Evolutionary conservation across 2,797 vertebrate species (phyloP), one percentile per base, ranked within the genome.

Genomic region (Sebastes iracundus): DNA sequence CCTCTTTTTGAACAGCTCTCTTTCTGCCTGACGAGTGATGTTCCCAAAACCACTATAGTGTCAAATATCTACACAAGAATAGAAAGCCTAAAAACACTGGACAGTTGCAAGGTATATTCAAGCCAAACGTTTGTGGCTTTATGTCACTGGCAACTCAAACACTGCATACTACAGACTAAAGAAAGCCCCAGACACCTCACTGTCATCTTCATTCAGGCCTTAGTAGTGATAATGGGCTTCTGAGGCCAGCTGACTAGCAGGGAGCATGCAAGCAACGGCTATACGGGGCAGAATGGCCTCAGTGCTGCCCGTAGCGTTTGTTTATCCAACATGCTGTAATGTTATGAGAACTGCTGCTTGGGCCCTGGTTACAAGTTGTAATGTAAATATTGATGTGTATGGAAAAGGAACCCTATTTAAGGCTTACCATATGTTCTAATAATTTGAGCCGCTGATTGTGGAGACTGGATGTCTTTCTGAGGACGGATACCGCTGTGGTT

Each of bases 251-350:
- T 77, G 75, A 83, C 88, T 67, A 70, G 67, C 66, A 65, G 75
- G 68, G 81, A 83, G 73, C 77, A 87, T 79, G 87, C 84, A 79
- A 84, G 77, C 70, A 23, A 53, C 68, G 77, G 56, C 84, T 56
- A 22, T 42, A 56, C 7, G 64, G 79, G 73, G 68, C 75, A 75
- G 85, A 74, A 32, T 55, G 82, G 80, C 85, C 83, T 87, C 72
- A 69, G 84, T 7, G 27, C 87, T 72, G 89, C 85, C 84, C 78
- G 71, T 82, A 67, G 84, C 55, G 83, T 93, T 95, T 96, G 93
- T 95, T 96, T 96, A 95, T 94, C 92, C 91, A 94, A 81, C 89
- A 58, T 89, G 88, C 85, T 80, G 90, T 93, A 91, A 93, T 94
- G 93, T 92, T 94, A 92, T 94, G 92, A 94, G 92, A 94, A 89